Conservation (phyloP, 2,113 vertebrate species). For the Bubalus kerabau region DNA sequence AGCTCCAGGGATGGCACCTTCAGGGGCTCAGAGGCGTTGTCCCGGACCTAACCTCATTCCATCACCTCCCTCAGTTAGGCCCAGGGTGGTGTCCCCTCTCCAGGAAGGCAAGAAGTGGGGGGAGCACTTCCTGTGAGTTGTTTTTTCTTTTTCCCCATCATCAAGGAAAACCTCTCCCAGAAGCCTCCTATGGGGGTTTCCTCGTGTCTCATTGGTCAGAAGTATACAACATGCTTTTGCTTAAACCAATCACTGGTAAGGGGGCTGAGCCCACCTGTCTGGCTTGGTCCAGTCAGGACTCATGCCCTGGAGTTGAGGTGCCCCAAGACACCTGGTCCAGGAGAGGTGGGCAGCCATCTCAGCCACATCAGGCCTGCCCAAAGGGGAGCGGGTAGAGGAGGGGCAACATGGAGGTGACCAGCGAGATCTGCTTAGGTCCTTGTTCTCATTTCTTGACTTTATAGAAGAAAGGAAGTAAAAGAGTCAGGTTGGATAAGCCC, state of each 20-base stretch:
- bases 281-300: neutral
- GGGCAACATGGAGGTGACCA: neutral
- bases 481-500: neutral
- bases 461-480: neutral
- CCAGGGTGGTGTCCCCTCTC: neutral
- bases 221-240: neutral
- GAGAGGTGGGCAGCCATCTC: neutral
- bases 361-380: neutral
- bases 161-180: neutral
- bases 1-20: neutral
- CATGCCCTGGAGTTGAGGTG: too few relatives aligned
- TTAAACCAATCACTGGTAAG: neutral
- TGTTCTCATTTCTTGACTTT: neutral
- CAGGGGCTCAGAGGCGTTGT: neutral
- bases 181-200: neutral
- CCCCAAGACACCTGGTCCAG: neutral
- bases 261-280: neutral
- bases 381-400: too few relatives aligned
- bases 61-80: accelerated
- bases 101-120: neutral
- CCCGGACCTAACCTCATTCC: neutral
- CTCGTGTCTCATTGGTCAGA: neutral
- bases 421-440: neutral
- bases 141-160: too few relatives aligned
- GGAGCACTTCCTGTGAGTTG: neutral